Evolutionary conservation across 1,140 invertebrate species (phyloP).

Genomic region (Pinna nobilis): DNA sequence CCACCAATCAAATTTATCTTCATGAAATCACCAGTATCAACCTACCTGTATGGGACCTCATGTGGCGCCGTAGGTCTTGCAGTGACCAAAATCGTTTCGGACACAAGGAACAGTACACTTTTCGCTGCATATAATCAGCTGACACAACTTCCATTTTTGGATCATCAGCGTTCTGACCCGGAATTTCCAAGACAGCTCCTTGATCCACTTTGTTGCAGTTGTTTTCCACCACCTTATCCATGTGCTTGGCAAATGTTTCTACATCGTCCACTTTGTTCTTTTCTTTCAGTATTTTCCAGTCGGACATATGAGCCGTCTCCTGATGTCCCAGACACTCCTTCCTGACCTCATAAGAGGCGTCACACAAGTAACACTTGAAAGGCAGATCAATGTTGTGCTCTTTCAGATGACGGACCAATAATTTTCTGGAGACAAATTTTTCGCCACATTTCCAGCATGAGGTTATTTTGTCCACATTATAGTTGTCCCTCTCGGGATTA

Average conservation of each 20-base stretch:
- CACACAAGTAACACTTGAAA: slow-evolving; percentile 95
- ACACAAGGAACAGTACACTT: slow-evolving; percentile 86
- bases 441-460: slow-evolving; percentile 68
- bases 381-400: slow-evolving; percentile 80
- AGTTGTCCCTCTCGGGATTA: slow-evolving; percentile 65
- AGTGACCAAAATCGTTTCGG: slow-evolving; percentile 94
- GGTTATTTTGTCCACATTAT: slow-evolving; percentile 68
- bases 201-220: slow-evolving; percentile 58
- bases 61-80: slow-evolving; percentile 92
- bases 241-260: slow-evolving; percentile 56
- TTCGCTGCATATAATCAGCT: slow-evolving; percentile 90
- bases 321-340: slow-evolving; percentile 89
- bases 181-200: slow-evolving; percentile 51
- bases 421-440: slow-evolving; percentile 62
- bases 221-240: slow-evolving; percentile 67
- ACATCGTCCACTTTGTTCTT: slow-evolving; percentile 68
- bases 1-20: background rate
- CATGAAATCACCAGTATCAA: background rate
- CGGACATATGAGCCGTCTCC: slow-evolving; percentile 80
- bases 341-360: slow-evolving; percentile 87
- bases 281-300: slow-evolving; percentile 71
- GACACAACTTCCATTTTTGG: slow-evolving; percentile 75
- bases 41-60: slow-evolving; percentile 79
- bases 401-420: slow-evolving; percentile 67
- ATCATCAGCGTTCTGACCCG: slow-evolving; percentile 76